Conservation (phyloP, 2,113 vertebrate species). For the Protobothrops mucrosquamatus region DNA sequence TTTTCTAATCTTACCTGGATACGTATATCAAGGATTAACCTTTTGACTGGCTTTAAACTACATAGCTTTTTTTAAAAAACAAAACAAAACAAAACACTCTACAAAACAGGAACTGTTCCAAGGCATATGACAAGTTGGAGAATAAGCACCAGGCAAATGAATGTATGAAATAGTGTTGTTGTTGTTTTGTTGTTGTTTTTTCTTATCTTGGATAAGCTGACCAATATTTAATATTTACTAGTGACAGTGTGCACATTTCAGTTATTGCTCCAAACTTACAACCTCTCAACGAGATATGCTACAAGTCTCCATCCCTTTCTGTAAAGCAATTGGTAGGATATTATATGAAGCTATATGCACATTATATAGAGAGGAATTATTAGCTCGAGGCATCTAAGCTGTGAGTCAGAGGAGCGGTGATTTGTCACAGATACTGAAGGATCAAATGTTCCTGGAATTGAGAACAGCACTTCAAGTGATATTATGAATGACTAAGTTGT, state of each 20-base stretch:
- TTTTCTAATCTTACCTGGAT: background rate
- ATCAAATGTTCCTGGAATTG: background rate
- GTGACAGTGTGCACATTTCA: background rate
- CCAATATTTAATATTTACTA: background rate
- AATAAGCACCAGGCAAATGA: background rate
- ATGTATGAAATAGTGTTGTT: background rate
- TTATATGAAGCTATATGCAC: conserved; percentile 38
- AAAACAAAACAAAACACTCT: background rate
- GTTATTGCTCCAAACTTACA: background rate
- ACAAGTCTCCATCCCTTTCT: conserved; percentile 24
- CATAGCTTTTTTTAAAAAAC: background rate
- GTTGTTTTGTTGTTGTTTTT: background rate
- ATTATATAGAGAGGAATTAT: conserved; percentile 8
- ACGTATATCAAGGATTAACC: background rate
- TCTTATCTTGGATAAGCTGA: background rate
- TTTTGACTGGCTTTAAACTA: background rate
- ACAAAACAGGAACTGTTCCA: background rate
- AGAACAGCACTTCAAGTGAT: background rate
- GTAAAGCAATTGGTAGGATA: conserved; percentile 37
- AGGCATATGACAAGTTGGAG: background rate
- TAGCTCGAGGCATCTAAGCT: background rate
- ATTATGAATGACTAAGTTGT: background rate
- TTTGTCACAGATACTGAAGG: background rate
- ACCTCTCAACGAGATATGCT: background rate
- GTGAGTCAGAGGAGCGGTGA: background rate